phyloP scores from a whole-genome alignment of 2,797 vertebrate species.

The Clarias pachynema region DNA sequence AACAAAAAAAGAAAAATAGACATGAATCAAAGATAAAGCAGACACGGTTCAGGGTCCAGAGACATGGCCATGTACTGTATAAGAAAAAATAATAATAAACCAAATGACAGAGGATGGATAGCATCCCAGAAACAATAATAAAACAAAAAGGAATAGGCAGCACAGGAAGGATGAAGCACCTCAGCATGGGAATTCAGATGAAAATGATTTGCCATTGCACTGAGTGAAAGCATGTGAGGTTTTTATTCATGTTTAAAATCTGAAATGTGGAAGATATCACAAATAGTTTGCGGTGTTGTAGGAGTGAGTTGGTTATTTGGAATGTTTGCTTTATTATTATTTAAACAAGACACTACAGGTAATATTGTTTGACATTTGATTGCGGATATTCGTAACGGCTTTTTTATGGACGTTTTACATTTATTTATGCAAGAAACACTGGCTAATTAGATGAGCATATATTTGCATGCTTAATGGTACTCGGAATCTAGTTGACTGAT shows the following conservation, averaged over 20 bases:
- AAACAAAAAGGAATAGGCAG: neutral
- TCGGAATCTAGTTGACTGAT: neutral
- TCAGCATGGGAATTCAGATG: neutral
- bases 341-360: neutral
- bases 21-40: no score
- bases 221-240: neutral
- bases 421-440: neutral
- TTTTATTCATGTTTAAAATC: neutral
- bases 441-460: conserved; percentile 1
- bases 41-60: neutral
- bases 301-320: neutral
- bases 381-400: neutral
- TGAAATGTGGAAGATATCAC: neutral
- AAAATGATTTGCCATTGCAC: neutral
- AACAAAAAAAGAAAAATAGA: neutral
- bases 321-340: neutral
- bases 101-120: neutral
- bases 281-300: neutral
- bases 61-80: neutral
- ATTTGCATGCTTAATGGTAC: neutral
- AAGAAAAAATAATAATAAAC: neutral
- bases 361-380: neutral
- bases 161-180: neutral
- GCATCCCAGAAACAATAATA: neutral
- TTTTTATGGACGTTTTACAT: neutral